phyloP scores from a whole-genome alignment of 2,797 vertebrate species.

The Aeoliscus strigatus region DNA sequence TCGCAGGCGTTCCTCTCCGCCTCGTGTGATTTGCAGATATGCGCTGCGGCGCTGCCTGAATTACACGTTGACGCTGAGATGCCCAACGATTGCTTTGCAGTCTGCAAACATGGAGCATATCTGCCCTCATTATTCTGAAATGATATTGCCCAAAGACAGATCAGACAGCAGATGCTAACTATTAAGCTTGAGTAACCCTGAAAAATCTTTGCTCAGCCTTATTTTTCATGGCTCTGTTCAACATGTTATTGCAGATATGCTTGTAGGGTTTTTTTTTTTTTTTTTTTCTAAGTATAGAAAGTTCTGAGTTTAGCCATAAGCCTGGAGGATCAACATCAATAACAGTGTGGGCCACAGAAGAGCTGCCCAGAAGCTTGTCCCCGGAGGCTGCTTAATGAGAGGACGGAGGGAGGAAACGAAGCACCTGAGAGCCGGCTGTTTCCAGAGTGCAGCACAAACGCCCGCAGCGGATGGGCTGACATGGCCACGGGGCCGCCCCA shows the following conservation, averaged over 20 bases:
- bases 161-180: slow-evolving; percentile 63
- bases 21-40: too few relatives aligned
- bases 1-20: too few relatives aligned
- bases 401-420: slow-evolving; percentile 33
- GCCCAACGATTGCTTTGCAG: slow-evolving; percentile 29
- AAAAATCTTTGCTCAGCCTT: slow-evolving; percentile 44
- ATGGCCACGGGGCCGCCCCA: slow-evolving; percentile 31
- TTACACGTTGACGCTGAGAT: too few relatives aligned
- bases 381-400: slow-evolving; percentile 56
- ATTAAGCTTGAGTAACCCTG: slow-evolving; percentile 58
- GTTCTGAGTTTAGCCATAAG: slow-evolving; percentile 46
- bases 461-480: slow-evolving; percentile 42
- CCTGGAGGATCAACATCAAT: slow-evolving; percentile 63
- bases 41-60: too few relatives aligned
- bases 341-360: slow-evolving; percentile 47
- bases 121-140: slow-evolving; percentile 67
- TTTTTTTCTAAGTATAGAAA: slow-evolving; percentile 63
- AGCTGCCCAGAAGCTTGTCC: slow-evolving; percentile 54
- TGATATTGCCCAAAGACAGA: slow-evolving; percentile 60
- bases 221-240: slow-evolving; percentile 42
- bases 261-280: slow-evolving; percentile 53
- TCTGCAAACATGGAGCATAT: slow-evolving; percentile 51
- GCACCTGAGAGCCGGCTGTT: slow-evolving; percentile 48
- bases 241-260: slow-evolving; percentile 54
- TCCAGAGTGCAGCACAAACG: slow-evolving; percentile 11